Evolutionary conservation across 1,140 invertebrate species (phyloP).

Genomic region (Armadillidium nasatum): DNA sequence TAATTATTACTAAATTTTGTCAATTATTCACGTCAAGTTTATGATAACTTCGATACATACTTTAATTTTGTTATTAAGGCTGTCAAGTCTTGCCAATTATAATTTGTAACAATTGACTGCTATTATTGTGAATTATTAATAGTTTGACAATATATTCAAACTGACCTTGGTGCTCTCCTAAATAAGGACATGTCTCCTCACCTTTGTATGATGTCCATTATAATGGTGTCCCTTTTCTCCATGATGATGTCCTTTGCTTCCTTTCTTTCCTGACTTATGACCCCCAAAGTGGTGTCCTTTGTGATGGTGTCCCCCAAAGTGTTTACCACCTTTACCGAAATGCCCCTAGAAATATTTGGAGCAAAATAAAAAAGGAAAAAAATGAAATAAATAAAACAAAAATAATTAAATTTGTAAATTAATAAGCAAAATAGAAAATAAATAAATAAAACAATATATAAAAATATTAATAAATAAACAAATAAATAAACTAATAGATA

Average conservation of each 20-base stretch:
- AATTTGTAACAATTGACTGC: not conserved
- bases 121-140: not conserved
- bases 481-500: no score
- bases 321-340: constrained; percentile 7
- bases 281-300: no score
- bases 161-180: not conserved
- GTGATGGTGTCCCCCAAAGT: not conserved
- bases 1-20: no score
- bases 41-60: no score
- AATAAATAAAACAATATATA: no score
- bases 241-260: constrained; percentile 34
- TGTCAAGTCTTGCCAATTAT: not conserved
- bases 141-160: not conserved
- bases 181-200: constrained; percentile 4
- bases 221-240: constrained; percentile 38
- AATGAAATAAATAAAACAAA: no score
- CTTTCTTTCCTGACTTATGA: constrained; percentile 16
- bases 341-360: constrained; percentile 15
- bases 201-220: constrained; percentile 32
- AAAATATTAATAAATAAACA: no score
- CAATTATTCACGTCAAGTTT: no score
- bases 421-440: no score
- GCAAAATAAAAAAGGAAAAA: no score
- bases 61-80: not conserved
- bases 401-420: no score